phyloP scores from a whole-genome alignment of 1,140 invertebrate species.

The Vanessa tameamea region DNA sequence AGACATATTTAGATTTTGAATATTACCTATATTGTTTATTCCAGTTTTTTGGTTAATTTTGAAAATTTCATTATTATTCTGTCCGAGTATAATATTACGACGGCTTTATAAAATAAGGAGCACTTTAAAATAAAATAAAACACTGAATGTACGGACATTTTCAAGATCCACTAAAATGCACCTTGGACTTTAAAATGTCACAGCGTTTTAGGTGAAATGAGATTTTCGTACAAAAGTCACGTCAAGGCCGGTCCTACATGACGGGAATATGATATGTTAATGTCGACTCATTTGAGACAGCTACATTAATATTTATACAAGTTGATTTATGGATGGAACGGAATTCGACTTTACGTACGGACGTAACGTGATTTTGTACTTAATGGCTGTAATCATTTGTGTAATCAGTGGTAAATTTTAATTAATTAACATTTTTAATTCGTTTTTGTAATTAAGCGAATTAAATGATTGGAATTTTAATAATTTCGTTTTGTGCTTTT shows the following conservation, averaged over 20 bases:
- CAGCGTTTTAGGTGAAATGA: slow-evolving; percentile 9
- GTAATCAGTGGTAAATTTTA: neutral
- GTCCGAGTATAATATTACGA: neutral
- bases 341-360: slow-evolving; percentile 23
- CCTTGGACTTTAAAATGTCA: slow-evolving; percentile 12
- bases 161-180: slow-evolving; percentile 8
- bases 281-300: slow-evolving; percentile 47
- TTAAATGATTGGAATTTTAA: too few relatives aligned
- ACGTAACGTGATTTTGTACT: slow-evolving; percentile 15
- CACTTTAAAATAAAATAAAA: neutral
- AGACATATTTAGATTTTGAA: too few relatives aligned
- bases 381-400: slow-evolving; percentile 32
- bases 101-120: neutral
- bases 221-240: slow-evolving; percentile 33
- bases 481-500: too few relatives aligned
- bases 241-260: slow-evolving; percentile 38
- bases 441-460: neutral
- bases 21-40: too few relatives aligned
- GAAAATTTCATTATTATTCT: neutral
- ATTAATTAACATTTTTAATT: neutral
- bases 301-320: slow-evolving; percentile 51
- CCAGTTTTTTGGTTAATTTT: neutral
- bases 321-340: slow-evolving; percentile 34
- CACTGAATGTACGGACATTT: neutral
- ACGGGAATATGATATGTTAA: slow-evolving; percentile 51